Conservation (phyloP, 2,888 invertebrate species). For the Cyclophora albipunctata region DNA sequence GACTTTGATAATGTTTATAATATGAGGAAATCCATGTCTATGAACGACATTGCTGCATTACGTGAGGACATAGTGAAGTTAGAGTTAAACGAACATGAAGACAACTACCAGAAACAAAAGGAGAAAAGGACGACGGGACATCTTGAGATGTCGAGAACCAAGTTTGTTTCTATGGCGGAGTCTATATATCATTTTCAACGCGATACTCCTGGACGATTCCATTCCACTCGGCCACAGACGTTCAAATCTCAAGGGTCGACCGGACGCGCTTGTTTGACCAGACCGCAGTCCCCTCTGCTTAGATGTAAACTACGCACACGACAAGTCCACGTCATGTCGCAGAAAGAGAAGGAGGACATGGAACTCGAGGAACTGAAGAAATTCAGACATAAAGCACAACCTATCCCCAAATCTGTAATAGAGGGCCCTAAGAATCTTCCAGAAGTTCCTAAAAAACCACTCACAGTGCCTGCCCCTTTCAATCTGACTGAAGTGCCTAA, state of each 20-base stretch:
- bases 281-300: conserved; percentile 71
- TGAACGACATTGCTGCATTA: conserved; percentile 50
- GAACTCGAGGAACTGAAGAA: conserved; percentile 79
- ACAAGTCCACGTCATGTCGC: conserved; percentile 68
- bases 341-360: conserved; percentile 76
- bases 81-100: conserved; percentile 23
- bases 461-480: conserved; percentile 78
- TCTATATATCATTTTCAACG: conserved; percentile 72
- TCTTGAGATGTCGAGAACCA: conserved; percentile 46
- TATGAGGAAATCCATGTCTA: conserved; percentile 58
- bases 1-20: conserved; percentile 34
- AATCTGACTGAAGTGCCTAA: conserved; percentile 76
- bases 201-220: conserved; percentile 77
- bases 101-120: conserved; percentile 32
- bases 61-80: conserved; percentile 33
- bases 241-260: conserved; percentile 35
- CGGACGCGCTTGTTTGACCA: conserved; percentile 47
- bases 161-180: conserved; percentile 77
- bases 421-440: conserved; percentile 66
- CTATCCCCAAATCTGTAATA: conserved; percentile 77
- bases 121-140: conserved; percentile 34
- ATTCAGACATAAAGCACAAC: conserved; percentile 80
- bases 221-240: conserved; percentile 38
- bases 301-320: conserved; percentile 74
- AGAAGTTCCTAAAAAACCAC: conserved; percentile 67